Evolutionary conservation across 2,113 vertebrate species (phyloP).

Genomic region (Puntigrus tetrazona): DNA sequence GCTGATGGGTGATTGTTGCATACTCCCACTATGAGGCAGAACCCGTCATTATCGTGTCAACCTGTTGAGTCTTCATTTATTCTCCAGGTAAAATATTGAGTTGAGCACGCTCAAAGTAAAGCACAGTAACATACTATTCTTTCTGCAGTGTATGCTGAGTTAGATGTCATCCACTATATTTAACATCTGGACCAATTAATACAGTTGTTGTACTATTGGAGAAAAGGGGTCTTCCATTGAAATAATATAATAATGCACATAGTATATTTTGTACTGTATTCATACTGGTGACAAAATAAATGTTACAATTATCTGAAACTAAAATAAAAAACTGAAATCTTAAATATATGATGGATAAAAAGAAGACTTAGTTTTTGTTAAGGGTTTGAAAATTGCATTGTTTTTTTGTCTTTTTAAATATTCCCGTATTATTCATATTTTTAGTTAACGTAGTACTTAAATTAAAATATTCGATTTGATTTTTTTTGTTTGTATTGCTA

Average conservation of each 20-base stretch:
- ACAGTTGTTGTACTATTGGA: too few relatives aligned
- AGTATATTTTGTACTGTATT: background rate
- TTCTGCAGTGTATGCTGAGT: background rate
- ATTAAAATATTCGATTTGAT: too few relatives aligned
- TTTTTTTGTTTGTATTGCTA: too few relatives aligned
- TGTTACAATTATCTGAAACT: background rate
- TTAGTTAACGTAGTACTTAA: background rate
- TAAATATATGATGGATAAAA: background rate
- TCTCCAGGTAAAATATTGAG: background rate
- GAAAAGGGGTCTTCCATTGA: too few relatives aligned
- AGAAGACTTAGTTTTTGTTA: background rate
- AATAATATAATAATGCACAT: too few relatives aligned
- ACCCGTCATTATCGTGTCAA: conserved; percentile 6
- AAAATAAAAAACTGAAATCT: background rate
- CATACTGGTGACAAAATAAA: background rate
- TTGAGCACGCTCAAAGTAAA: background rate
- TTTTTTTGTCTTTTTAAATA: background rate
- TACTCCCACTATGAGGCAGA: conserved; percentile 61
- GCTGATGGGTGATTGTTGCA: conserved; percentile 67
- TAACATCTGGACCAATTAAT: too few relatives aligned
- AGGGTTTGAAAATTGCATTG: background rate
- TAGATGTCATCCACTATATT: background rate
- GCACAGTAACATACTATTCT: background rate
- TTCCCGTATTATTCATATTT: background rate
- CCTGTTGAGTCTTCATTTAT: background rate